A percentile compares a stretch with the other conserved stretches of the same genome.
phyloP scores from a whole-genome alignment of 2,888 invertebrate genomes.

The Nemotelus pantherinus region DNA sequence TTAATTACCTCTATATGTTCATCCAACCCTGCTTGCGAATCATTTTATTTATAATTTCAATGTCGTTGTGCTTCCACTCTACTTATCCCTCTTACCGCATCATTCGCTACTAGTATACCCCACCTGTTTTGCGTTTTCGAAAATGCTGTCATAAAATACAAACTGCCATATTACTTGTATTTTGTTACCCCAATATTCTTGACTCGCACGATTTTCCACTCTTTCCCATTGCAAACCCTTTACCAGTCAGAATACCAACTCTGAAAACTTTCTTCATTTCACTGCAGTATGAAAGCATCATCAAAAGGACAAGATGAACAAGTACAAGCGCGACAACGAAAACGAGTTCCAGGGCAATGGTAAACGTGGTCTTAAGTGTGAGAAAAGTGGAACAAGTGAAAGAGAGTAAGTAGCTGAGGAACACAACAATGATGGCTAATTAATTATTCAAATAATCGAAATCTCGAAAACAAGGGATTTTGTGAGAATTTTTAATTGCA shows the following conservation, averaged over 20 bases:
- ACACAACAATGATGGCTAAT: constrained; percentile 52
- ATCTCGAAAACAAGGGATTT: constrained; percentile 52
- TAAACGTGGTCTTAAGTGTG: constrained; percentile 23
- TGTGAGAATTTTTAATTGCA: constrained; percentile 51
- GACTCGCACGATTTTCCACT: constrained; percentile 36
- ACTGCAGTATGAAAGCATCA: constrained; percentile 13
- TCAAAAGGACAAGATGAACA: constrained; percentile 33
- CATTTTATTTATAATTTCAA: background rate
- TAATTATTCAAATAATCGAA: constrained; percentile 52
- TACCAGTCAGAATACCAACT: constrained; percentile 3
- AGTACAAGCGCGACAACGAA: constrained; percentile 15
- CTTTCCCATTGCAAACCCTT: constrained; percentile 28
- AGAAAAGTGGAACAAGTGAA: constrained; percentile 32
- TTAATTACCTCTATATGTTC: too few species aligned
- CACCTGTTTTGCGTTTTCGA: constrained; percentile 40
- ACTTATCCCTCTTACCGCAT: background rate
- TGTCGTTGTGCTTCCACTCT: constrained; percentile 8
- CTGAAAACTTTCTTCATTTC: constrained; percentile 27
- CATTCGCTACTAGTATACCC: constrained; percentile 26
- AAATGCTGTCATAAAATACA: constrained; percentile 48
- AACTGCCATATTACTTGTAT: constrained; percentile 46
- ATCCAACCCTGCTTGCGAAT: too few species aligned
- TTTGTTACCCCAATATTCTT: constrained; percentile 46
- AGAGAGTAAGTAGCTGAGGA: constrained; percentile 43
- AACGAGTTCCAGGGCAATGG: constrained; percentile 17